Evolutionary conservation across 2,797 vertebrate genomes (phyloP).

Genomic region (Lemur catta): DNA sequence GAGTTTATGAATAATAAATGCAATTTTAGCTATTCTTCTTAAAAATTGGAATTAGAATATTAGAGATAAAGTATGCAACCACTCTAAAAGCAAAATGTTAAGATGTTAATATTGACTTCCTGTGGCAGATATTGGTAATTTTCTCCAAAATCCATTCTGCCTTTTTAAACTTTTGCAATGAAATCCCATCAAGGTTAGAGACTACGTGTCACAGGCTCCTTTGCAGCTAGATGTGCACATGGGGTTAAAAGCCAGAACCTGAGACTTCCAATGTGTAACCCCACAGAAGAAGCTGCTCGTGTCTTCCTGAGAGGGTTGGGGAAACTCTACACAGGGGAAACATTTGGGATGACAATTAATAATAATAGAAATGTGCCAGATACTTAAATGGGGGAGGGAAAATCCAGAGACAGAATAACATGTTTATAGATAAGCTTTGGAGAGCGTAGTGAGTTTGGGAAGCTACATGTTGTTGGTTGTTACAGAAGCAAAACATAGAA

Average conservation of each 20-base stretch:
- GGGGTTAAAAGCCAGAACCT: background rate
- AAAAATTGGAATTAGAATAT: background rate
- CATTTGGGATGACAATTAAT: background rate
- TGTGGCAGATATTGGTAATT: background rate
- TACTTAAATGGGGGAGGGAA: background rate
- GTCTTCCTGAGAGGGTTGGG: background rate
- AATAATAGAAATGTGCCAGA: background rate
- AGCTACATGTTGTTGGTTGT: background rate
- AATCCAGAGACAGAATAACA: background rate
- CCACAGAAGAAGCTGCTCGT: background rate
- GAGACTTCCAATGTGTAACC: too few species aligned
- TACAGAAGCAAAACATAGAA: background rate
- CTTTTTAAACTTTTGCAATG: background rate
- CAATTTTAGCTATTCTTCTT: background rate
- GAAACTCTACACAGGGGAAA: background rate
- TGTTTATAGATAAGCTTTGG: background rate
- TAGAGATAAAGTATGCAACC: background rate
- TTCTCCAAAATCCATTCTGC: background rate
- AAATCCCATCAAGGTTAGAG: background rate
- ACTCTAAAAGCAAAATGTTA: background rate
- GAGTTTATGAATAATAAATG: background rate
- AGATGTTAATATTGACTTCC: too few species aligned
- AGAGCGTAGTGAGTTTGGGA: background rate
- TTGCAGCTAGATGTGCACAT: too few species aligned
- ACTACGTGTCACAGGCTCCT: background rate